Conservation (phyloP, 2,113 vertebrate genomes). For the Python bivittatus region DNA sequence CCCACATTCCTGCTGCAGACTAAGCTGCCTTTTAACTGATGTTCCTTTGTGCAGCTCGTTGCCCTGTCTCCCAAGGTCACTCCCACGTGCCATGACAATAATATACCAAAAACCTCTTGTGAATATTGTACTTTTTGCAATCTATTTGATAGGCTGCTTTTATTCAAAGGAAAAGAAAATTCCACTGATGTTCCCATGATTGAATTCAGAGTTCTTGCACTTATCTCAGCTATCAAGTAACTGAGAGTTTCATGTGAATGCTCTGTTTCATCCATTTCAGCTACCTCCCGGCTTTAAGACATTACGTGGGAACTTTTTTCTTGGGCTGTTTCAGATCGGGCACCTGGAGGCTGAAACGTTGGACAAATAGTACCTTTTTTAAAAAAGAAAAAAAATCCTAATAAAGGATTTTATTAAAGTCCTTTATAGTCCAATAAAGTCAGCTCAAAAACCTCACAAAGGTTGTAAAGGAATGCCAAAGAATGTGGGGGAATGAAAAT, state of each 20-base stretch:
- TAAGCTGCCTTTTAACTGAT: background rate
- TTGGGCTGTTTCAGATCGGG: background rate
- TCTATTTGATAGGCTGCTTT: background rate
- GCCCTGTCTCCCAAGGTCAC: background rate
- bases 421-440: background rate
- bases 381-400: background rate
- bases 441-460: background rate
- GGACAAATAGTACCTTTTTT: background rate
- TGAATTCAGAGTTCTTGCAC: background rate
- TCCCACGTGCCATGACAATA: background rate
- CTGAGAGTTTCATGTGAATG: background rate
- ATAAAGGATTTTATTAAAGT: too few species aligned
- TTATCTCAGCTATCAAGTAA: background rate
- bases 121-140: background rate
- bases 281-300: background rate
- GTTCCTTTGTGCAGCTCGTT: background rate
- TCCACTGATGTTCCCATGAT: background rate
- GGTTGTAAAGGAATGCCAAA: background rate
- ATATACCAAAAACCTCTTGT: background rate
- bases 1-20: background rate
- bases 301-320: background rate
- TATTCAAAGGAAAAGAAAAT: background rate
- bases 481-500: background rate
- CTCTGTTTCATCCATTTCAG: background rate
- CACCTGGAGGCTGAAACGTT: background rate